Evolutionary conservation across 2,113 vertebrate genomes (phyloP).

Genomic region (Sigmodon hispidus): DNA sequence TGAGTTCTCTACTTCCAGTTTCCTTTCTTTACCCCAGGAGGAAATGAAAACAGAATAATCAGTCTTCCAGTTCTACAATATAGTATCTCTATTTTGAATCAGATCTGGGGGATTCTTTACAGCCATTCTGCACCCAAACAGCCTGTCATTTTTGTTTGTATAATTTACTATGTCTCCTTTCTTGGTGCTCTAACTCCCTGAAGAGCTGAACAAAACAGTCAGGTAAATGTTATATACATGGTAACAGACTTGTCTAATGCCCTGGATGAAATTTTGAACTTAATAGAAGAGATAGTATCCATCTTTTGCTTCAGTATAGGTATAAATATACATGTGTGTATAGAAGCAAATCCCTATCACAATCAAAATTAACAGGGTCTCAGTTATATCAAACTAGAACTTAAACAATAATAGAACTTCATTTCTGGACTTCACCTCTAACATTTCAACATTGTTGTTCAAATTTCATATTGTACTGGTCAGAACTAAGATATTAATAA

Average conservation of each 20-base stretch:
- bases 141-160: not conserved
- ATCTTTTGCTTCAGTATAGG: not conserved
- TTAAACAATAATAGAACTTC: not conserved
- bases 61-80: too few relatives aligned
- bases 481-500: too few relatives aligned
- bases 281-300: too few relatives aligned
- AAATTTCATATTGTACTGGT: too few relatives aligned
- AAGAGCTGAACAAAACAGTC: not conserved
- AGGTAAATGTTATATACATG: not conserved
- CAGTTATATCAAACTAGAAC: not conserved
- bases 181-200: accelerated
- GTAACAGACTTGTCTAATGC: too few relatives aligned
- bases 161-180: not conserved
- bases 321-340: not conserved
- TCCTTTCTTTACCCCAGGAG: not conserved
- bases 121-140: not conserved
- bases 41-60: too few relatives aligned
- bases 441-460: not conserved
- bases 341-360: not conserved
- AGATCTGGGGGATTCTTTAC: not conserved
- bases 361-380: too few relatives aligned
- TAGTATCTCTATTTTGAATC: too few relatives aligned
- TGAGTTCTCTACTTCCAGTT: not conserved
- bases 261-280: not conserved
- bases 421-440: not conserved